phyloP scores from a whole-genome alignment of 1,140 invertebrate species.

The Aradophagus sp. region DNA sequence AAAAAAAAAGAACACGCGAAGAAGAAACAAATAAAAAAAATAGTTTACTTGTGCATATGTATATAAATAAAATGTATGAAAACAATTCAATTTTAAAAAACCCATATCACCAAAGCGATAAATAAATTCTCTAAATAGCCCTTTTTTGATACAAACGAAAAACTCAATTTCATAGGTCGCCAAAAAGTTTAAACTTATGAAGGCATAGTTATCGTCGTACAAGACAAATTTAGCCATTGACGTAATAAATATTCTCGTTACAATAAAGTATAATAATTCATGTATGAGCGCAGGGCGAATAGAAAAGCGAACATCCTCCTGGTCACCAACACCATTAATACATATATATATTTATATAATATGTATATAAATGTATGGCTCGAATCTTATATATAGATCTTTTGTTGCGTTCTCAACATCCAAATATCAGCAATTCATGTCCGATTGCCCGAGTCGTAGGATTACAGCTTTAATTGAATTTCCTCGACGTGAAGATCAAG shows the following conservation, averaged over 20 bases:
- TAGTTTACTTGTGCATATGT: too few species aligned
- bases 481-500: too few species aligned
- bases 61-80: neutral
- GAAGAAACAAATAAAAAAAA: too few species aligned
- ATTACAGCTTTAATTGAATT: too few species aligned
- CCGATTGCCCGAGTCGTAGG: too few species aligned
- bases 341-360: too few species aligned
- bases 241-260: slow-evolving; percentile 31
- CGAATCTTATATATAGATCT: too few species aligned
- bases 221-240: slow-evolving; percentile 26
- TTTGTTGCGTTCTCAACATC: too few species aligned
- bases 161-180: slow-evolving; percentile 2
- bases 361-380: too few species aligned
- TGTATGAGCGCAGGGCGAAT: slow-evolving; percentile 15
- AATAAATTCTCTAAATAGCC: slow-evolving; percentile 11
- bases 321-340: neutral
- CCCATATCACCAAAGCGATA: slow-evolving; percentile 3
- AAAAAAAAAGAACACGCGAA: too few species aligned
- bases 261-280: slow-evolving; percentile 23
- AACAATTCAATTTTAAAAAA: slow-evolving; percentile 3
- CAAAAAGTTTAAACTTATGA: slow-evolving; percentile 38
- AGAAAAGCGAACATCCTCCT: neutral
- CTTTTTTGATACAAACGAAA: slow-evolving; percentile 30
- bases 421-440: too few species aligned
- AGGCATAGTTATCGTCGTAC: slow-evolving; percentile 41